These are phyloP conservation scores for Brachyhypopomus occidentalis DNA, from an alignment of 2,113 vertebrate species.

Conservation along the genomic window DNA sequence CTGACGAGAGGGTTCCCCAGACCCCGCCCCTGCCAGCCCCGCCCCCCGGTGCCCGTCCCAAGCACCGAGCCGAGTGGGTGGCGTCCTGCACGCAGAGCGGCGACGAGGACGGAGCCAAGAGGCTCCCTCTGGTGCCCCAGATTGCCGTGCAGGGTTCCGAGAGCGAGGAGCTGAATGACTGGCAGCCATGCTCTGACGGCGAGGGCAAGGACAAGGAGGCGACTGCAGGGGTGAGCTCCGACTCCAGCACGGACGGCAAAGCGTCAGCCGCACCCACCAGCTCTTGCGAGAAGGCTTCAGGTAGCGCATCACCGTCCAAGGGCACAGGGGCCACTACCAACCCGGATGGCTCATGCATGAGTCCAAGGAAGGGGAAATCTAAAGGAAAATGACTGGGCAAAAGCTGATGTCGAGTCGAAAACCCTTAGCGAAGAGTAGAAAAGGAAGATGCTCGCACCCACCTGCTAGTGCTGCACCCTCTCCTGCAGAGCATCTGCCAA, in stretches of 20 bases:
- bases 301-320: neutral
- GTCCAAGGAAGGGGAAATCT: slow-evolving; percentile 35
- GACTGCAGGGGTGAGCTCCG: slow-evolving; percentile 20
- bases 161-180: slow-evolving; percentile 78
- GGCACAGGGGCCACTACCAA: neutral
- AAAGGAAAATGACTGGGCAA: slow-evolving; percentile 23
- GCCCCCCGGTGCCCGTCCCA: slow-evolving; percentile 23
- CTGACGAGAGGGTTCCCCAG: slow-evolving; percentile 67
- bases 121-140: slow-evolving; percentile 78
- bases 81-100: slow-evolving; percentile 53
- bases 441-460: neutral
- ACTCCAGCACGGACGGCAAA: slow-evolving; percentile 23
- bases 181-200: slow-evolving; percentile 74
- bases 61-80: slow-evolving; percentile 65
- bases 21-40: neutral
- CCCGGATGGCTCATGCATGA: slow-evolving; percentile 3
- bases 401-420: slow-evolving; percentile 19
- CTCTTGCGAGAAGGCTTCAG: slow-evolving; percentile 1
- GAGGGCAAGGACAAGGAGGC: slow-evolving; percentile 60
- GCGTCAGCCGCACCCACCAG: neutral
- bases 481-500: neutral
- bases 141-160: slow-evolving; percentile 89
- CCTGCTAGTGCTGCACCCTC: neutral
- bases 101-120: slow-evolving; percentile 59
- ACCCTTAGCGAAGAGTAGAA: neutral